A percentile compares a stretch with the other conserved stretches of the same genome.
phyloP scores from a whole-genome alignment of 2,888 invertebrate genomes.

The Lasioglossum villosulum region DNA sequence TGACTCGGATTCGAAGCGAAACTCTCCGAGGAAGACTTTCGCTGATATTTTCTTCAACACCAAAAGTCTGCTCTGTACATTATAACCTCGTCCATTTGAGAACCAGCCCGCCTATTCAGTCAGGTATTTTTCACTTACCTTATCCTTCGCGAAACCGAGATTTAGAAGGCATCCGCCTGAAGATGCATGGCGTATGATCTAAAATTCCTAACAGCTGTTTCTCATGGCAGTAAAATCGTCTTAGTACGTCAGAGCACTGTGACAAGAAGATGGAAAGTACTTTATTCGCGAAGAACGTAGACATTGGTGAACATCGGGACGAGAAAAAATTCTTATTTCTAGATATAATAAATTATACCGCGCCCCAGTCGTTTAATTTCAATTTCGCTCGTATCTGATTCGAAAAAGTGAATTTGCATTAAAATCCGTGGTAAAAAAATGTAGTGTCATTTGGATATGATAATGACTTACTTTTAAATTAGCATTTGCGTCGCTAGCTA shows the following conservation, averaged over 20 bases:
- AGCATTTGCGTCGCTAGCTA: not conserved
- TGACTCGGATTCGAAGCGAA: no score
- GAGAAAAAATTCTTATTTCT: no score
- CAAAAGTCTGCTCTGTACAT: constrained; percentile 40
- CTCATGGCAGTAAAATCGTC: constrained; percentile 9
- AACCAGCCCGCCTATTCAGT: constrained; percentile 40
- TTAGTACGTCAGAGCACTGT: not conserved
- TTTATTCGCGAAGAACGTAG: not conserved
- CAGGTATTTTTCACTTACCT: constrained; percentile 58
- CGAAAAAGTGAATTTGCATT: not conserved
- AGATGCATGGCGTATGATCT: constrained; percentile 42
- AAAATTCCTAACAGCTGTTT: constrained; percentile 34
- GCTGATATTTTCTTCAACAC: not conserved
- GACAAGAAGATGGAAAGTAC: not conserved
- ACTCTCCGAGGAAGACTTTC: not conserved
- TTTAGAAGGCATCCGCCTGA: constrained; percentile 46
- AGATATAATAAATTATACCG: no score
- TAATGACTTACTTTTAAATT: not conserved
- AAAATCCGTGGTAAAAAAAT: not conserved
- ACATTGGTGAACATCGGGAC: not conserved
- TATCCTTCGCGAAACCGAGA: constrained; percentile 56
- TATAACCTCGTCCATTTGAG: constrained; percentile 33
- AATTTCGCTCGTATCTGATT: not conserved
- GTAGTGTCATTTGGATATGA: not conserved
- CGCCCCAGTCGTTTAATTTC: not conserved